Base-by-base conservation (phyloP, 2,797 vertebrate species). In the Pangasius larnaudii region DNA sequence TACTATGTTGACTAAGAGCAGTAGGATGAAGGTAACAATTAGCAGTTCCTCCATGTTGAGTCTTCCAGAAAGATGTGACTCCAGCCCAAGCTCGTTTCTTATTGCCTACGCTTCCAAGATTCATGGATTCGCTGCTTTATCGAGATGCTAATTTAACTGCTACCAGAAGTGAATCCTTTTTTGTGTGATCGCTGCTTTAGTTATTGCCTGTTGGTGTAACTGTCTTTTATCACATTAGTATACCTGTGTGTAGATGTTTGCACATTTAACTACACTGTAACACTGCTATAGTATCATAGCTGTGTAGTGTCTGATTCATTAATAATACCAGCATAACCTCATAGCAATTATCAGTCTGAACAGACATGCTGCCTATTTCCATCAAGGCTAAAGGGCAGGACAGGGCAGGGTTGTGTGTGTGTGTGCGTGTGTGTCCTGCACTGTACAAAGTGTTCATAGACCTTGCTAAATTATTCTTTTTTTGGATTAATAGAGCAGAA, bases 291-390 rank as follows among this genome's bases (percentile, higher is more conserved):
- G 30, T 42, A 46, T 72, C 1, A 72, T 11, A 72, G 39, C 33
- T 39, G 69, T 72, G 10, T 13, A 42, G 19, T 0, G 39, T 10
- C 39, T 5, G 9, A 72, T 19, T 72, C 19, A 42, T 72, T 42
- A 72, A 72, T 36, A 42, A 72, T 9, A 42, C 69, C 69, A 72
- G 24, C 36, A 72, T 8, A 24, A 72, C 36, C 69, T 72, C n/a
- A 42, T 69, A 5, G 67, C 67, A 69, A 39, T 74, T 74, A 74
- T 74, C 71, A 74, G 39, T 74, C 22, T 27, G 39, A 74, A 74
- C 71, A 74, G 39, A 46, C 39, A 74, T 46, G 24, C 71, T 46
- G 39, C 22, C 0, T 74, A 46, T 74, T 46, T 74, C 39, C 69
- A 39, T 39, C 36, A 71, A 71, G 36, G 18, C 33, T 71, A 39